Conservation (phyloP, 64 coral and sea anemone species). For the Dendronephthya gigantea region DNA sequence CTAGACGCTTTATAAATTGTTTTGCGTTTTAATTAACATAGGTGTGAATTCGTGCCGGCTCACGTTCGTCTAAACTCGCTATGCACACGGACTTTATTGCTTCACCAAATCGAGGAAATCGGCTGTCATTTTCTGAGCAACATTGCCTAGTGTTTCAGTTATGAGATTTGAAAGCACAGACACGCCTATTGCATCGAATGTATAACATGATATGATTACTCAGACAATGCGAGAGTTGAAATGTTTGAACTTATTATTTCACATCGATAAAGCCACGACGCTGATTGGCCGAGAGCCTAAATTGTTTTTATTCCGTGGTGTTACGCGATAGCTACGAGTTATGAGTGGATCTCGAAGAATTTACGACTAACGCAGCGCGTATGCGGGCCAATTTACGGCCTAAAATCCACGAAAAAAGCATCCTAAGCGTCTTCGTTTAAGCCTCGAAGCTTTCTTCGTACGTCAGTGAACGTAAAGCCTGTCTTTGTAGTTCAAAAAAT, state of each 20-base stretch:
- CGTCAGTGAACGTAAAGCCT: background rate
- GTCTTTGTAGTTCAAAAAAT: background rate
- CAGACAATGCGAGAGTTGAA: conserved; percentile 93
- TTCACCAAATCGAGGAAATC: conserved; percentile 26
- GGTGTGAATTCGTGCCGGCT: conserved; percentile 50
- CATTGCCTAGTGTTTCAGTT: conserved; percentile 57
- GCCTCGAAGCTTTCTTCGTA: background rate
- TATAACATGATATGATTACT: conserved; percentile 82
- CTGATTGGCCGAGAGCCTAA: conserved; percentile 79
- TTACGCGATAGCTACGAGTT: conserved; percentile 95
- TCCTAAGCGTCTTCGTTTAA: background rate
- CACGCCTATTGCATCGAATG: conserved; percentile 83
- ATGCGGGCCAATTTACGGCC: conserved; percentile 28
- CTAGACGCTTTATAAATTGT: conserved; percentile 70
- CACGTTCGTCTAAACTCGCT: background rate
- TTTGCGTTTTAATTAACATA: conserved; percentile 80
- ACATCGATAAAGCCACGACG: conserved; percentile 54
- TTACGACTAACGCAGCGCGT: conserved; percentile 49
- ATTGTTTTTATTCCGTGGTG: conserved; percentile 99
- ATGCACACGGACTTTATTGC: conserved; percentile 39
- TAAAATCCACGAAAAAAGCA: background rate
- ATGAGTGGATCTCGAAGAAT: conserved; percentile 79
- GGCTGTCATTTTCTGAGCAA: conserved; percentile 20
- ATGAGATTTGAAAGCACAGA: conserved; percentile 90
- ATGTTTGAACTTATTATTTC: conserved; percentile 99